A percentile compares a stretch with the other conserved stretches of the same genome.
Conservation (phyloP, 2,888 invertebrate genomes). For the Stenurella melanura region DNA sequence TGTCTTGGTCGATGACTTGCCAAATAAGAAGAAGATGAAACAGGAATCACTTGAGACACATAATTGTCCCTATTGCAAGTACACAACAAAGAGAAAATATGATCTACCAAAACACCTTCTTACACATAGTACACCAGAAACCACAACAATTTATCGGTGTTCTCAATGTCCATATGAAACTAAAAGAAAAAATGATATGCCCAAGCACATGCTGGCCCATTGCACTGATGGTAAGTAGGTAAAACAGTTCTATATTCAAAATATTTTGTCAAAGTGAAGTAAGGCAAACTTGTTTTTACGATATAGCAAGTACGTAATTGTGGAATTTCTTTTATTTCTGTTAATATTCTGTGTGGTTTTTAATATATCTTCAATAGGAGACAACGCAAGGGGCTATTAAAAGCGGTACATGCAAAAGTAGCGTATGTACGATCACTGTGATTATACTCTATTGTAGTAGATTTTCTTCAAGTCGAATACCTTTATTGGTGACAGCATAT, state of each 20-base stretch:
- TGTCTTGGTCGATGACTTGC: constrained; percentile 10
- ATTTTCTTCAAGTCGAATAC: too few relatives aligned
- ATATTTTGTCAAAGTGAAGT: neutral
- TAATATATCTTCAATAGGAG: too few relatives aligned
- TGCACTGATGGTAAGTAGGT: constrained; percentile 50
- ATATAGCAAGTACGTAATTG: too few relatives aligned
- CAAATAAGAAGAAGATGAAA: constrained; percentile 20
- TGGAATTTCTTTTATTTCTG: too few relatives aligned
- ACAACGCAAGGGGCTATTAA: too few relatives aligned
- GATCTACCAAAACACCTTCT: constrained; percentile 35
- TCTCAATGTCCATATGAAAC: constrained; percentile 59
- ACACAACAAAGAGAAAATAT: constrained; percentile 45
- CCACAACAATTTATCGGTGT: constrained; percentile 55
- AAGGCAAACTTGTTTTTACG: neutral
- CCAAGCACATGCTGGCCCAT: constrained; percentile 60
- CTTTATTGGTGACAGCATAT: too few relatives aligned
- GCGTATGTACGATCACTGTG: too few relatives aligned
- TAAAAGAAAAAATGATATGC: constrained; percentile 60
- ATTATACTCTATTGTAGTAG: too few relatives aligned
- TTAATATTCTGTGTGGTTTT: too few relatives aligned
- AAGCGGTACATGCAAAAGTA: too few relatives aligned
- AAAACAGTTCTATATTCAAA: neutral
- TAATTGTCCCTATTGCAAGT: constrained; percentile 51
- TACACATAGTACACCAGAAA: constrained; percentile 33
- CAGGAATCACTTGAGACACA: constrained; percentile 28